These are phyloP conservation scores for Peromyscus nudipes DNA, from an alignment of 2,797 vertebrate species.

Conservation along the genomic window DNA sequence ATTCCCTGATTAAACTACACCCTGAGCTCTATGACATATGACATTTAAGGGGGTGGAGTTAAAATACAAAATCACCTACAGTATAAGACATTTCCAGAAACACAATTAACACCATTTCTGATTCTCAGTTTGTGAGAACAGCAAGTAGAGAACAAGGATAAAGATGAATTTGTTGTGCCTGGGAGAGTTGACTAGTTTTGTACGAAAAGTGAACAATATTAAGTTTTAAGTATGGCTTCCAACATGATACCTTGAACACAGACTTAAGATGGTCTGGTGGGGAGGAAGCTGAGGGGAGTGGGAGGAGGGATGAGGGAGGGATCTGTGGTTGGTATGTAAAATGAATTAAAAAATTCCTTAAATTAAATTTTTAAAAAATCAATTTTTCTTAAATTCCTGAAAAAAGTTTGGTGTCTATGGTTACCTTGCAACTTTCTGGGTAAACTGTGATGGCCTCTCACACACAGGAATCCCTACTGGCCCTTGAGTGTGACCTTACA, in stretches of 20 bases:
- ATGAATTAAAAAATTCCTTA: background rate
- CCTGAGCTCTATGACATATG: background rate
- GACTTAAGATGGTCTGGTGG: background rate
- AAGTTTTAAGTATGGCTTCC: background rate
- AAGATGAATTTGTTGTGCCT: background rate
- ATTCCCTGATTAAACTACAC: background rate
- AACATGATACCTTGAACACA: background rate
- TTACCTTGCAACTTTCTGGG: background rate
- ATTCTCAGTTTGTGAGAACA: background rate
- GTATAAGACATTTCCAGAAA: conserved; percentile 17
- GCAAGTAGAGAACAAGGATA: background rate
- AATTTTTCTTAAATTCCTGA: conserved; percentile 14
- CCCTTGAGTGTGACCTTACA: background rate
- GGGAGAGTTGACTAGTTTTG: background rate
- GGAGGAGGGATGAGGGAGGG: no score
- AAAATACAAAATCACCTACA: background rate
- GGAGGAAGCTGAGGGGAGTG: no score
- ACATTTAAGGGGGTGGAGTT: background rate
- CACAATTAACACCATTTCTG: background rate
- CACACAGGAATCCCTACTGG: background rate
- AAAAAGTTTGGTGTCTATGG: background rate
- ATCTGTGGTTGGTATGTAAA: no score
- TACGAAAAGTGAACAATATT: background rate
- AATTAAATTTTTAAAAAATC: background rate
- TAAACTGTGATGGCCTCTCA: background rate